These are phyloP conservation scores for Camponotus vicinus DNA, from an alignment of 1,140 invertebrate species.

Conservation along the genomic window DNA sequence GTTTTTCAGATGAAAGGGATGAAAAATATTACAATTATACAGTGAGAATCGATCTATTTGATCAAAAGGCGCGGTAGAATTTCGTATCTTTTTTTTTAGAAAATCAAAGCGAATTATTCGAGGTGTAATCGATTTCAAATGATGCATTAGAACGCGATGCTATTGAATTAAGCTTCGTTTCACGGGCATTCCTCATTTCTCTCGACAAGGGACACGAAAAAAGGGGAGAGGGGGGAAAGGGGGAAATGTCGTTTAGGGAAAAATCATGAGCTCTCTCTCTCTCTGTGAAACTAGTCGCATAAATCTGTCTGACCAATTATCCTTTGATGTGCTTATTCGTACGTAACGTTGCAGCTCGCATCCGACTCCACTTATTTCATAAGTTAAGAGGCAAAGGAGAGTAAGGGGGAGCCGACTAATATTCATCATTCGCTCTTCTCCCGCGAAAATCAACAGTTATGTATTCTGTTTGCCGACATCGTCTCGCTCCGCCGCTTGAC, in stretches of 20 bases:
- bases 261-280: conserved; percentile 1
- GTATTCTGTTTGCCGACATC: conserved; percentile 58
- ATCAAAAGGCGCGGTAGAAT: not conserved
- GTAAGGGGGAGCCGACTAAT: conserved; percentile 33
- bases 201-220: not conserved
- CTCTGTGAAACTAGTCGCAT: conserved; percentile 19
- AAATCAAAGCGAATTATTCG: not conserved
- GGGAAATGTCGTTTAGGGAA: conserved; percentile 7
- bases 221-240: not conserved
- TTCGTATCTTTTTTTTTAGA: not conserved
- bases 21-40: not conserved
- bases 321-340: conserved; percentile 53
- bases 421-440: conserved; percentile 59
- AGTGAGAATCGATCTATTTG: too few species aligned
- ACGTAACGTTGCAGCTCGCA: conserved; percentile 50
- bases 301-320: conserved; percentile 55
- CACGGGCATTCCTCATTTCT: conserved; percentile 17
- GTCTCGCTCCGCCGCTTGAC: conserved; percentile 50
- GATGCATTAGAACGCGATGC: conserved; percentile 16
- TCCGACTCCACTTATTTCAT: conserved; percentile 57
- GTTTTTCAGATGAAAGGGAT: not conserved
- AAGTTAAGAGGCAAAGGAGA: conserved; percentile 41
- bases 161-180: conserved; percentile 44
- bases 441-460: conserved; percentile 58
- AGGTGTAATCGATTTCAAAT: conserved; percentile 2